phyloP scores from a whole-genome alignment of 2,113 vertebrate genomes.

The Caretta caretta region DNA sequence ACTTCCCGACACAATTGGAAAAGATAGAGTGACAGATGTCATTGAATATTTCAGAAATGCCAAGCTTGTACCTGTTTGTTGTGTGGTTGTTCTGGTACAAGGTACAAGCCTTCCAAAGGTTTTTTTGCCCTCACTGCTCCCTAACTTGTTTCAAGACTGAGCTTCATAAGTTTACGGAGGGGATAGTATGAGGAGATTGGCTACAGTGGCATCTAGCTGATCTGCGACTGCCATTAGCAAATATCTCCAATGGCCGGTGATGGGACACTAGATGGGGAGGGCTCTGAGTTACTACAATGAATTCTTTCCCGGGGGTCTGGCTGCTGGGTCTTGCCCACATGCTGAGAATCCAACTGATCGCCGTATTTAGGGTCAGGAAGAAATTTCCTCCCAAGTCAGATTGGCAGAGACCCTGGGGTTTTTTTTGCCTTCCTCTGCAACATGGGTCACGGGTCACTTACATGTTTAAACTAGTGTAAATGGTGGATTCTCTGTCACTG shows the following conservation, averaged over 20 bases:
- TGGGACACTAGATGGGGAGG: not conserved
- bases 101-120: not conserved
- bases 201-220: not conserved
- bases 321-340: not conserved
- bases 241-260: not conserved
- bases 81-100: not conserved
- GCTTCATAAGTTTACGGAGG: not conserved
- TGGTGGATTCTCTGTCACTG: not conserved
- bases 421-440: not conserved
- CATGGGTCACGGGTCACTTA: not conserved
- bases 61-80: rapidly evolving
- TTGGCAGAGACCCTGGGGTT: not conserved
- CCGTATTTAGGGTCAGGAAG: not conserved
- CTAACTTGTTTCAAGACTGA: not conserved
- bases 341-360: not conserved
- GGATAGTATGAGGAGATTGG: not conserved
- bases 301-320: not conserved
- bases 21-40: not conserved
- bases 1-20: not conserved
- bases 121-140: too few species aligned
- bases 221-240: not conserved
- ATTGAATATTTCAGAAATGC: not conserved
- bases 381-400: not conserved
- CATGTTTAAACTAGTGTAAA: not conserved
- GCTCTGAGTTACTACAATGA: not conserved